Conservation (phyloP, 2,113 vertebrate genomes). For the Epinephelus cyanopodus region DNA sequence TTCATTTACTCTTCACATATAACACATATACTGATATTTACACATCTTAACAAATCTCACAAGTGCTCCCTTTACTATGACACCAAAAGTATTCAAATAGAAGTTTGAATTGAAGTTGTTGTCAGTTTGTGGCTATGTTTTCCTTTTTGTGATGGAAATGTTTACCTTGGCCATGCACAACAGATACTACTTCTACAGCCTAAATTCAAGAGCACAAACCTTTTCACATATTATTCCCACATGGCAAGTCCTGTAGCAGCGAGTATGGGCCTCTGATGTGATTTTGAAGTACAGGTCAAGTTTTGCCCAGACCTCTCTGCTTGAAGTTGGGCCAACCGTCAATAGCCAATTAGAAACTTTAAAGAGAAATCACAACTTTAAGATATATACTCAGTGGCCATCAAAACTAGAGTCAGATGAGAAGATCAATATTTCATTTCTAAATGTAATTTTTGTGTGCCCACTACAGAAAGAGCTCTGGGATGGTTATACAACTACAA, state of each 20-base stretch:
- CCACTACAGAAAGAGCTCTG: background rate
- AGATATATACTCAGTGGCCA: background rate
- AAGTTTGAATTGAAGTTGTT: too few species aligned
- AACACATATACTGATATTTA: too few species aligned
- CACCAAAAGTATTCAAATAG: too few species aligned
- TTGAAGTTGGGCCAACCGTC: background rate
- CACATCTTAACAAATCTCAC: too few species aligned
- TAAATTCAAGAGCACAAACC: background rate
- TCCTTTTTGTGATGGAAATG: too few species aligned
- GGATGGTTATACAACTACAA: background rate
- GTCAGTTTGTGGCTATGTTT: background rate
- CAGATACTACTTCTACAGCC: background rate
- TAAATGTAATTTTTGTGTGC: background rate
- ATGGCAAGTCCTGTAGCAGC: background rate
- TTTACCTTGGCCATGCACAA: too few species aligned
- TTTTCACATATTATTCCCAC: background rate
- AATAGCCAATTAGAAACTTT: background rate
- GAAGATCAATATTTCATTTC: slow-evolving; percentile 3
- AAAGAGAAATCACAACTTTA: background rate
- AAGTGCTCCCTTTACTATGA: too few species aligned
- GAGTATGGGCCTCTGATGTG: background rate
- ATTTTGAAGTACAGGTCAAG: background rate
- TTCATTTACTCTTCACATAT: too few species aligned
- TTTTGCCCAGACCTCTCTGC: background rate
- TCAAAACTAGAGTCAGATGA: background rate